Conservation (phyloP, 2,888 invertebrate species). For the Erpobdella octoculata region DNA sequence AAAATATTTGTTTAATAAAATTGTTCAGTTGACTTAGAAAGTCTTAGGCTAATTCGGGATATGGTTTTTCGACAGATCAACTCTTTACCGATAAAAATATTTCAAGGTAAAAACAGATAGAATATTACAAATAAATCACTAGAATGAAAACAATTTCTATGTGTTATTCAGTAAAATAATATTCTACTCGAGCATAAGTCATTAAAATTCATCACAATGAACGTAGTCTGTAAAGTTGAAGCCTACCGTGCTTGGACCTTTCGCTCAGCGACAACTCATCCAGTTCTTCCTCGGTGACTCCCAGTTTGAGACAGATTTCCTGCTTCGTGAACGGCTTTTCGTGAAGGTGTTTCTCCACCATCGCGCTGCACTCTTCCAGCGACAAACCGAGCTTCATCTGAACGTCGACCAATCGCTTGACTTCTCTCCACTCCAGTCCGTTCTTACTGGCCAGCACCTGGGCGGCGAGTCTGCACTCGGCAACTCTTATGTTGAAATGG, state of each 20-base stretch:
- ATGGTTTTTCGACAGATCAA: too few relatives aligned
- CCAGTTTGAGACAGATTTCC: constrained; percentile 49
- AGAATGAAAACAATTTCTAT: too few relatives aligned
- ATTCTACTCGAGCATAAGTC: too few relatives aligned
- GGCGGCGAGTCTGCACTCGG: constrained; percentile 82
- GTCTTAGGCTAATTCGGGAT: too few relatives aligned
- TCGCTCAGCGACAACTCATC: constrained; percentile 62
- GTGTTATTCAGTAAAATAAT: too few relatives aligned
- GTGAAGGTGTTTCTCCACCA: constrained; percentile 57
- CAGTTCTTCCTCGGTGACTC: constrained; percentile 58
- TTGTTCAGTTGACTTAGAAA: too few relatives aligned
- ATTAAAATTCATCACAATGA: too few relatives aligned
- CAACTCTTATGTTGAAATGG: constrained; percentile 84
- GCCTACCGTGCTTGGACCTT: constrained; percentile 60
- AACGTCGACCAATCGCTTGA: constrained; percentile 66
- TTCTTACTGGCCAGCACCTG: constrained; percentile 59
- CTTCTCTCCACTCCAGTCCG: constrained; percentile 61
- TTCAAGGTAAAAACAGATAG: constrained; percentile 23
- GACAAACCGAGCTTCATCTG: constrained; percentile 63
- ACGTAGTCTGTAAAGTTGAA: not conserved
- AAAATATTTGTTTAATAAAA: too few relatives aligned
- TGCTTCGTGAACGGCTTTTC: constrained; percentile 44
- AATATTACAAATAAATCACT: too few relatives aligned
- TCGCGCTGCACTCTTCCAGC: constrained; percentile 64
- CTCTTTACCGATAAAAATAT: too few relatives aligned